Conservation (phyloP, 2,113 vertebrate species). For the Prunella fulvescens region DNA sequence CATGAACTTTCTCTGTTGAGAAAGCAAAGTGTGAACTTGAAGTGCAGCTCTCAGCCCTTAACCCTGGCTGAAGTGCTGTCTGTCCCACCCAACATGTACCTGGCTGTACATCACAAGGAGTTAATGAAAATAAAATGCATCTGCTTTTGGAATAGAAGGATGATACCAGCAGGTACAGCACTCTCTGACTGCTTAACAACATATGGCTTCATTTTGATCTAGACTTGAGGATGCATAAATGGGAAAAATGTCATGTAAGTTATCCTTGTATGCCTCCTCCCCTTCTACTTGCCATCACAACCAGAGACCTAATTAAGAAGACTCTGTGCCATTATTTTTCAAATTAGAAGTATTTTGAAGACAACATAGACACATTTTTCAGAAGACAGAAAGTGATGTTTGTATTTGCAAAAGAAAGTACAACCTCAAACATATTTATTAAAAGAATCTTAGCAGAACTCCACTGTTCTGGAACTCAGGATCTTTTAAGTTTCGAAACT, state of each 20-base stretch:
- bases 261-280: background rate
- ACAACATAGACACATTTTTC: background rate
- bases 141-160: background rate
- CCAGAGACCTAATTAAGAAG: background rate
- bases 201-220: background rate
- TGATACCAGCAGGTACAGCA: background rate
- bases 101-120: background rate
- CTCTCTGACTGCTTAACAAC: background rate
- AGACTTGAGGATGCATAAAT: background rate
- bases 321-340: background rate
- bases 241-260: background rate
- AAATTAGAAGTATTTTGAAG: background rate
- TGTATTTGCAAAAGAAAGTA: background rate
- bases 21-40: background rate
- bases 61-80: background rate
- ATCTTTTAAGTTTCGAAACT: background rate
- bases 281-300: background rate
- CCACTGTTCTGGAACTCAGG: background rate
- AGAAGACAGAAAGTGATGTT: background rate
- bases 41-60: background rate
- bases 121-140: background rate
- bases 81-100: background rate
- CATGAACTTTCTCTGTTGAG: background rate
- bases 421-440: background rate
- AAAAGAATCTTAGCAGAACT: background rate